Conservation (phyloP, 2,113 vertebrate genomes). For the Lepus timidus region DNA sequence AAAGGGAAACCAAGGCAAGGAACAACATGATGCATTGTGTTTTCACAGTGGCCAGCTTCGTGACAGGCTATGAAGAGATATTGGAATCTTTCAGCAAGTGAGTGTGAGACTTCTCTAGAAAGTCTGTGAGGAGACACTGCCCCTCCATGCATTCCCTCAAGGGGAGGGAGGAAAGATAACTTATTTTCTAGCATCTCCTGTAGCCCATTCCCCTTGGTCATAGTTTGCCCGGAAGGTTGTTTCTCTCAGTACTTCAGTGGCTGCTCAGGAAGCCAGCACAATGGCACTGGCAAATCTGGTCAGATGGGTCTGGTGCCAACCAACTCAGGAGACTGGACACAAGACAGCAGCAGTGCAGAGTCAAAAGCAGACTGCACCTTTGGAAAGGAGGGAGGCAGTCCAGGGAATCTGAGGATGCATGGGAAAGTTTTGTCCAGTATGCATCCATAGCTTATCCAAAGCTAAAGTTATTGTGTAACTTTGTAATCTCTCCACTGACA, state of each 20-base stretch:
- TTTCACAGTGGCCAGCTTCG: neutral
- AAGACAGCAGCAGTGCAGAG: neutral
- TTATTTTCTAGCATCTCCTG: neutral
- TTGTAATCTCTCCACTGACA: neutral
- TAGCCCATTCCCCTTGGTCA: neutral
- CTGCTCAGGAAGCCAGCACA: neutral
- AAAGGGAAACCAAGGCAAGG: neutral
- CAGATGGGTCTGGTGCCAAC: neutral
- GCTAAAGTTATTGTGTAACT: neutral
- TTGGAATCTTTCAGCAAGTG: neutral
- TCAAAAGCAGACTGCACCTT: neutral
- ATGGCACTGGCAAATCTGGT: neutral
- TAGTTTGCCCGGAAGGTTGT: neutral
- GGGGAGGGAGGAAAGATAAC: neutral
- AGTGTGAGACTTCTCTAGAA: neutral
- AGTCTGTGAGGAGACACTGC: neutral
- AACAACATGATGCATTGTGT: no score
- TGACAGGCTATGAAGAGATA: neutral
- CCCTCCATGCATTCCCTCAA: neutral
- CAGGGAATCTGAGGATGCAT: neutral
- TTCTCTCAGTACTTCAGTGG: neutral
- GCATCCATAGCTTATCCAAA: neutral
- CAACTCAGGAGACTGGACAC: neutral
- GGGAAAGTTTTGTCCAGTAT: neutral
- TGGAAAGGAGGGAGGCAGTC: neutral